A percentile compares a stretch with the other conserved stretches of the same genome.
These are phyloP conservation scores for Phengaris arion DNA, from an alignment of 2,888 invertebrate genomes.

Conservation along the genomic window DNA sequence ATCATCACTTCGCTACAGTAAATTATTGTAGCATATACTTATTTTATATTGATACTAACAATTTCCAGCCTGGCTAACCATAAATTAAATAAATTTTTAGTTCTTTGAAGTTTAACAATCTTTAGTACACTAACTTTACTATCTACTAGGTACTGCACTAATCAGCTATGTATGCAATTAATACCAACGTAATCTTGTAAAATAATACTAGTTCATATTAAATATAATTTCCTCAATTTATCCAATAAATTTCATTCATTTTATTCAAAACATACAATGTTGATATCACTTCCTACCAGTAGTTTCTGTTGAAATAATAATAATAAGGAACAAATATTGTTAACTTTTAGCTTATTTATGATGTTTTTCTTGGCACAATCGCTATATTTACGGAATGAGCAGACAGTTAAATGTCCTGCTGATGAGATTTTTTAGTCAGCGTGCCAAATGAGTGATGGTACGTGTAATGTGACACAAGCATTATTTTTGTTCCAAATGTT, in stretches of 20 bases:
- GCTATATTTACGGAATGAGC: constrained; percentile 34
- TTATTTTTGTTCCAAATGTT: constrained; percentile 17
- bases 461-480: constrained; percentile 21
- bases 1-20: too few species aligned
- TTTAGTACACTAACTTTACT: too few species aligned
- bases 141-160: too few species aligned
- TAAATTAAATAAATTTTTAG: too few species aligned
- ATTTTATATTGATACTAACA: too few species aligned
- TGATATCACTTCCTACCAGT: background rate
- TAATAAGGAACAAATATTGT: constrained; percentile 4
- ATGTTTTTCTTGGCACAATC: constrained; percentile 34
- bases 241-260: background rate
- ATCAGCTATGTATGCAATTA: too few species aligned
- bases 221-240: background rate
- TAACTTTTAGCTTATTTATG: constrained; percentile 10
- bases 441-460: constrained; percentile 39
- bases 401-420: constrained; percentile 36
- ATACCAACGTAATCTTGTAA: too few species aligned
- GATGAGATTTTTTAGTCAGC: constrained; percentile 32
- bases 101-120: too few species aligned
- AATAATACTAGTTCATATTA: too few species aligned
- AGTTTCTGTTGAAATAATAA: constrained; percentile 8
- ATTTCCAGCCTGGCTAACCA: too few species aligned
- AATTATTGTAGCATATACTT: too few species aligned
- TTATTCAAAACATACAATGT: background rate